phyloP scores from a whole-genome alignment of 2,797 vertebrate genomes.

The Neopelma chrysocephalum region DNA sequence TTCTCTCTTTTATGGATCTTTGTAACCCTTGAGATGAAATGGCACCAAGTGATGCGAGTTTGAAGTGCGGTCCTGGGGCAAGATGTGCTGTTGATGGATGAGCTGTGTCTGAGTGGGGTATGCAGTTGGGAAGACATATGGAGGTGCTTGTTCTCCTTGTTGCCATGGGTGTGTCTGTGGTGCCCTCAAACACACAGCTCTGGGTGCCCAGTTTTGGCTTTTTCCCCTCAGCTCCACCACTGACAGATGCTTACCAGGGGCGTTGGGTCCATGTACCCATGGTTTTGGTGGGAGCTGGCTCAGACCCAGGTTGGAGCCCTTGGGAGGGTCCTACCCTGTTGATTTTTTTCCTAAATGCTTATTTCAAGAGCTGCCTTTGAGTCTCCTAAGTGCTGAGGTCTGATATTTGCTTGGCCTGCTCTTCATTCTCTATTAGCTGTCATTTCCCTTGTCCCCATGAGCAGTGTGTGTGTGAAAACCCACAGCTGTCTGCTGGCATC shows the following conservation, averaged over 20 bases:
- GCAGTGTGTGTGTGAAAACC: background rate
- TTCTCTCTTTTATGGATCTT: background rate
- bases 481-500: background rate
- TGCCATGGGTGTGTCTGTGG: constrained; percentile 24
- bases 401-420: background rate
- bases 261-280: fast-evolving
- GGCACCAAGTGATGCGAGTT: background rate
- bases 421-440: background rate
- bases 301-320: background rate
- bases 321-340: background rate
- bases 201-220: background rate
- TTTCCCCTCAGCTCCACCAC: background rate
- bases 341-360: background rate
- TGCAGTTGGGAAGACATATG: constrained; percentile 29
- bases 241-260: background rate
- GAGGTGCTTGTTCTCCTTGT: constrained; percentile 54
- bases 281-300: background rate
- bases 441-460: background rate
- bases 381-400: background rate
- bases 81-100: background rate
- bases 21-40: background rate
- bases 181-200: background rate
- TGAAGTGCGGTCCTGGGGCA: background rate
- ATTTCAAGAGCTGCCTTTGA: background rate
- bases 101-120: background rate